Base-by-base conservation (phyloP, 2,113 vertebrate species). In the Cinclus cinclus region DNA sequence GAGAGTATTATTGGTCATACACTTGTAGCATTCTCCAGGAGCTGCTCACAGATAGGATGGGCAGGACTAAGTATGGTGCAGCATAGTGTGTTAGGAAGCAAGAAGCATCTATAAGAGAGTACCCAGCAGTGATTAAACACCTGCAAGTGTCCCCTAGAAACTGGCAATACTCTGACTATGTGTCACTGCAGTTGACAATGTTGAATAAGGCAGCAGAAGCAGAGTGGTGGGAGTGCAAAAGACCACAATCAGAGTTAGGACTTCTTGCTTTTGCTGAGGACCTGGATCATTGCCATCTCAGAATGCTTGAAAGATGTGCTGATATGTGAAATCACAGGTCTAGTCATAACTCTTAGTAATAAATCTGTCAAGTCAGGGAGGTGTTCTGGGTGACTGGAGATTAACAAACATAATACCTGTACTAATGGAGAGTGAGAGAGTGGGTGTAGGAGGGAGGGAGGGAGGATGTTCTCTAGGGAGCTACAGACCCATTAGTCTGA, bases 341-440 rank as follows among this genome's bases (percentile, higher is more conserved):
- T 90, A 90, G 86, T 95, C 83, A 47, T 92, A 95, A 89, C 77
- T 94, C 87, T 24, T 53, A 39, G 87, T 79, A 95, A 95, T 97
- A 95, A 95, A 95, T 94, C 94, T 95, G 93, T 92, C 92, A 78
- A 92, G 91, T 92, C 76, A 84, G 47, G 59, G 92, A 81, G 94
- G 94, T 76, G 70, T 95, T 95, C 87, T 92, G 96, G 91, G 94
- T 95, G 95, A 94, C 41, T 95, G 89, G 74, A 97, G 95, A 92
- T 89, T 79, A 94, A 85, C 91, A 95, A 96, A 94, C 92, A 94
- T 93, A 95, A 79, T 95, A 96, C 91, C 95, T 97, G 67, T 96
- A 64, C 94, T 97, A 96, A 97, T 94, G 94, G 94, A 94, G 94
- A 94, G 73, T 52, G 64, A 87, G 88, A 58, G 73, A 8, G 86